phyloP scores from a whole-genome alignment of 2,888 invertebrate genomes.

The Carterocephalus palaemon region DNA sequence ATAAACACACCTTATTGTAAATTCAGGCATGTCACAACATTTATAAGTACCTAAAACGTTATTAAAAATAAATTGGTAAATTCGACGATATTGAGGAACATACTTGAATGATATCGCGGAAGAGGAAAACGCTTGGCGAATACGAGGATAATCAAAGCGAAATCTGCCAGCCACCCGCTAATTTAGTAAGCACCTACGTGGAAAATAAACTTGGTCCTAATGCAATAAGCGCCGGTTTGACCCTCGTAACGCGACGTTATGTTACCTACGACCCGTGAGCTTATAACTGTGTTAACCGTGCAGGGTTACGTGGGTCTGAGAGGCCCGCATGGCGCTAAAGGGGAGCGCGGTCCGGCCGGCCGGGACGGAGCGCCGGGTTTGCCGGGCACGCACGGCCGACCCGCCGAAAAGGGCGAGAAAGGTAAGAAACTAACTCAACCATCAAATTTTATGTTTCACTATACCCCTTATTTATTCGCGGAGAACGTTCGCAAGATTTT shows the following conservation, averaged over 20 bases:
- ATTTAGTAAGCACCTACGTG: slow-evolving; percentile 51
- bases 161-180: slow-evolving; percentile 45
- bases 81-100: background rate
- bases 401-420: slow-evolving; percentile 88
- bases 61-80: background rate
- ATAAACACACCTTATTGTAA: slow-evolving; percentile 4
- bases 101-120: slow-evolving; percentile 10
- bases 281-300: slow-evolving; percentile 55
- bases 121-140: slow-evolving; percentile 13
- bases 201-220: slow-evolving; percentile 63
- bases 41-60: slow-evolving; percentile 6
- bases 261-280: slow-evolving; percentile 58
- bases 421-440: slow-evolving; percentile 77
- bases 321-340: slow-evolving; percentile 82
- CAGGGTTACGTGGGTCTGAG: slow-evolving; percentile 72
- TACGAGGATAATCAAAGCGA: slow-evolving; percentile 26
- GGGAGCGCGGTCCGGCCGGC: slow-evolving; percentile 82
- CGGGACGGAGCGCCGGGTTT: slow-evolving; percentile 83
- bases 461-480: slow-evolving; percentile 71
- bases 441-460: slow-evolving; percentile 76
- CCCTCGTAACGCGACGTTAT: slow-evolving; percentile 66
- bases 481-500: slow-evolving; percentile 67
- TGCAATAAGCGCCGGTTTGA: slow-evolving; percentile 66
- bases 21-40: slow-evolving; percentile 7
- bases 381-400: slow-evolving; percentile 75